Conservation (phyloP, 2,797 vertebrate species). For the Crenuchus spilurus region DNA sequence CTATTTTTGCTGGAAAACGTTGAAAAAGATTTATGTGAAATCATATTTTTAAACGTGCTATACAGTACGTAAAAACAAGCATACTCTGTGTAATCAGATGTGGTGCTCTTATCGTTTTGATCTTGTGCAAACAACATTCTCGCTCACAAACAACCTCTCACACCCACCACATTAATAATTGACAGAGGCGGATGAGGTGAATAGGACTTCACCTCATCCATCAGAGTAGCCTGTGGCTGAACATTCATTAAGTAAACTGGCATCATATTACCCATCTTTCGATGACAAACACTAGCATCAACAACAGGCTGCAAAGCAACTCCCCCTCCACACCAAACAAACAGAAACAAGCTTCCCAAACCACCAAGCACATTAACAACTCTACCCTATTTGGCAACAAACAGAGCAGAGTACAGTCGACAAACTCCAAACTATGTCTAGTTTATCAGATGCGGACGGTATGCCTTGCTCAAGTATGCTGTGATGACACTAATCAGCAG, state of each 20-base stretch:
- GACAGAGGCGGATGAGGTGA: conserved; percentile 37
- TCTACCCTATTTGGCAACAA: background rate
- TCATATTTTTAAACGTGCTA: no score
- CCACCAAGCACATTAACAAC: background rate
- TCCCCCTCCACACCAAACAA: background rate
- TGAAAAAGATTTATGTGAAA: no score
- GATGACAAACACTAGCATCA: background rate
- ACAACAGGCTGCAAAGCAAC: background rate
- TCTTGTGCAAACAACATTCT: conserved; percentile 38
- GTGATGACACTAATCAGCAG: background rate
- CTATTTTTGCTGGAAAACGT: no score
- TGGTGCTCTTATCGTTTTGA: conserved; percentile 27
- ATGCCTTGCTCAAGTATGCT: background rate
- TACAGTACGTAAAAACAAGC: background rate
- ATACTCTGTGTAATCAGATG: background rate
- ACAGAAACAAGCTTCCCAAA: background rate
- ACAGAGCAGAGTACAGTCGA: background rate
- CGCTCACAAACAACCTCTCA: conserved; percentile 24
- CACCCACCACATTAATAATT: conserved; percentile 49
- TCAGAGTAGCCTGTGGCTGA: conserved; percentile 18
- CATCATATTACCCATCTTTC: conserved; percentile 31
- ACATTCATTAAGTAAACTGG: conserved; percentile 30
- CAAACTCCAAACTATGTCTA: no score
- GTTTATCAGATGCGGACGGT: background rate
- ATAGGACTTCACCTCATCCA: conserved; percentile 22